Evolutionary conservation across 2,113 vertebrate genomes (phyloP).

Genomic region (Tychaedon coryphoeus): DNA sequence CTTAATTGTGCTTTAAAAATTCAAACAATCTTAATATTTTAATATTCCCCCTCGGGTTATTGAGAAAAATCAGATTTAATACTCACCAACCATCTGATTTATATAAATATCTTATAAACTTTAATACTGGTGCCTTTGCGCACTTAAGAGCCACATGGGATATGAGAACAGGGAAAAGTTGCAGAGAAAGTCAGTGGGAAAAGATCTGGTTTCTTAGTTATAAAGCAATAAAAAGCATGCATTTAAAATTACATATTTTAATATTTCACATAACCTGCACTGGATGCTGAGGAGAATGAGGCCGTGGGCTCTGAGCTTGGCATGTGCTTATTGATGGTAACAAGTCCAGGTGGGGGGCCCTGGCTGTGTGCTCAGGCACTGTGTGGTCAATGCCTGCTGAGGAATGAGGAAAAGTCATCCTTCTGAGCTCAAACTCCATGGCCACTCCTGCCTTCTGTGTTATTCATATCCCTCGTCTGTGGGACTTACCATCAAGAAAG

Average conservation of each 20-base stretch:
- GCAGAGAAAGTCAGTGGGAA: slow-evolving; percentile 53
- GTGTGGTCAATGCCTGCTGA: neutral
- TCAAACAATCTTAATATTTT: slow-evolving; percentile 60
- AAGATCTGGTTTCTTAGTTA: slow-evolving; percentile 63
- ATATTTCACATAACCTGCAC: slow-evolving; percentile 20
- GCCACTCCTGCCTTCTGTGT: neutral
- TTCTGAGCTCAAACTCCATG: neutral
- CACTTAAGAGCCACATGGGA: slow-evolving; percentile 62
- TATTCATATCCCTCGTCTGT: neutral
- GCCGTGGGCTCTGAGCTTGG: neutral
- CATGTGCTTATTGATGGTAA: neutral
- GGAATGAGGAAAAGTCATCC: neutral
- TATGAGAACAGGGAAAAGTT: slow-evolving; percentile 41
- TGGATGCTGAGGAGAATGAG: neutral
- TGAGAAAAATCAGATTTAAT: slow-evolving; percentile 57
- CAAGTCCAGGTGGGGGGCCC: slow-evolving; percentile 19
- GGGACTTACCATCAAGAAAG: neutral
- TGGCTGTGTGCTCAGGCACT: neutral
- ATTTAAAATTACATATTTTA: slow-evolving; percentile 69
- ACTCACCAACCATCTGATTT: slow-evolving; percentile 63
- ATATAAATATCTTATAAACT: slow-evolving; percentile 71
- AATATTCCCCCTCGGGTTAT: slow-evolving; percentile 45
- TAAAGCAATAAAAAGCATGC: slow-evolving; percentile 50
- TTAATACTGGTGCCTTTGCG: slow-evolving; percentile 56
- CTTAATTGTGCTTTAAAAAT: slow-evolving; percentile 54